Conservation (phyloP, 2,888 invertebrate species). For the Crocallis elinguaria region DNA sequence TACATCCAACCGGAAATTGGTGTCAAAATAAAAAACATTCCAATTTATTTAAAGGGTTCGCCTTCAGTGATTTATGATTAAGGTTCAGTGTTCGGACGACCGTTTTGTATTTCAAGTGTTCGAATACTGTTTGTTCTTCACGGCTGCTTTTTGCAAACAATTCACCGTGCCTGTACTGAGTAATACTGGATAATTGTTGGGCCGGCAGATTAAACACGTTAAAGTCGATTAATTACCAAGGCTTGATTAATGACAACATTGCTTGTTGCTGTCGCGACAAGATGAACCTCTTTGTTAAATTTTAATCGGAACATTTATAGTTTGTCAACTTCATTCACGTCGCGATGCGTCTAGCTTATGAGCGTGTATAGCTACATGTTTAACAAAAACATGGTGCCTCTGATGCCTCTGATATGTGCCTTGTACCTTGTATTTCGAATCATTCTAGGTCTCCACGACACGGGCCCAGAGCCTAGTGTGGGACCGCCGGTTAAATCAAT, state of each 20-base stretch:
- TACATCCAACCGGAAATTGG: conserved; percentile 29
- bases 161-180: conserved; percentile 42
- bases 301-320: conserved; percentile 24
- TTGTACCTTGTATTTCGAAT: too few species aligned
- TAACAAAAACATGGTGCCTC: too few species aligned
- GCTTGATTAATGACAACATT: conserved; percentile 30
- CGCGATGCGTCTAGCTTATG: too few species aligned
- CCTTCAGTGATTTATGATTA: conserved; percentile 34
- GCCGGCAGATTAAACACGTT: conserved; percentile 48
- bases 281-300: conserved; percentile 29
- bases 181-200: conserved; percentile 38
- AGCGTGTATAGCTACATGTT: too few species aligned
- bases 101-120: conserved; percentile 9
- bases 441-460: too few species aligned
- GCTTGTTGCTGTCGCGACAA: conserved; percentile 15
- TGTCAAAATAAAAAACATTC: conserved; percentile 33
- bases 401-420: too few species aligned
- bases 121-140: conserved; percentile 28
- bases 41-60: conserved; percentile 35
- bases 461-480: too few species aligned
- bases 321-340: too few species aligned
- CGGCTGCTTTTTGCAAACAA: conserved; percentile 42
- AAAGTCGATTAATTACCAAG: conserved; percentile 25
- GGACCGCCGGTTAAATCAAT: too few species aligned
- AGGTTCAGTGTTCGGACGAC: conserved; percentile 12